Base-by-base conservation (phyloP, 2,888 invertebrate species). In the Piscicola geometra region DNA sequence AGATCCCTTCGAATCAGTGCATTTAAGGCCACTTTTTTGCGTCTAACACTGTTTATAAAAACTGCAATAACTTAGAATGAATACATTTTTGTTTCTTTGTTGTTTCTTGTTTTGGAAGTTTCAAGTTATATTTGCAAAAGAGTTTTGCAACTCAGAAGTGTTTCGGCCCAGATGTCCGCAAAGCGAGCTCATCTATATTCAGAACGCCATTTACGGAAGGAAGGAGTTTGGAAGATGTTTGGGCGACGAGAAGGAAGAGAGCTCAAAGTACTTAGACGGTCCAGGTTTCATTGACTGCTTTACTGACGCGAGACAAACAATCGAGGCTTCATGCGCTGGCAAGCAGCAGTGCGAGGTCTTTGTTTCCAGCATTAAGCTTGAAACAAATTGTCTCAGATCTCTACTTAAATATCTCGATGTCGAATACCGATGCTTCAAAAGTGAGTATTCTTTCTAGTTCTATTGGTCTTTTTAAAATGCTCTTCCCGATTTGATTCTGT, bases 171-270 rank as follows among this genome's bases (percentile, higher is more conserved):
- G 41, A 1, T 75, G 75, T 50, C 18, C 33, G 30, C n/a, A 0
- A 2, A 47, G 41, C 33, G 75, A 75, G 47, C 50, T 68, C 21
- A 75, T 75, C 5, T 15, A 47, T 36, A 64, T 75, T 50, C 47
- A 21, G 30, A 67, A 50, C n/a, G 75, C 75, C 68, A 50, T 68
- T 15, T 75, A 68, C 50, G 75, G 75, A 41, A 66, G 75, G 47
- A 75, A 67, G 75, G 30, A 68, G 1, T 41, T 75, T 21, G 75
- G 75, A 0, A 64, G 75, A 47, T 75, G 75, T 25, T 41, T 75
- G 32, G 36, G n/a, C 12, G 28, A 50, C 21, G 50, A 75, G 33
- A 41, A 36, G 36, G 25, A 36, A 41, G n/a, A 25, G 25, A 36
- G 36, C 33, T 21, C 1, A 70, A 25, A 70, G n/a, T 33, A 35